Evolutionary conservation across 2,113 vertebrate genomes (phyloP).

Genomic region (Rattus rattus): DNA sequence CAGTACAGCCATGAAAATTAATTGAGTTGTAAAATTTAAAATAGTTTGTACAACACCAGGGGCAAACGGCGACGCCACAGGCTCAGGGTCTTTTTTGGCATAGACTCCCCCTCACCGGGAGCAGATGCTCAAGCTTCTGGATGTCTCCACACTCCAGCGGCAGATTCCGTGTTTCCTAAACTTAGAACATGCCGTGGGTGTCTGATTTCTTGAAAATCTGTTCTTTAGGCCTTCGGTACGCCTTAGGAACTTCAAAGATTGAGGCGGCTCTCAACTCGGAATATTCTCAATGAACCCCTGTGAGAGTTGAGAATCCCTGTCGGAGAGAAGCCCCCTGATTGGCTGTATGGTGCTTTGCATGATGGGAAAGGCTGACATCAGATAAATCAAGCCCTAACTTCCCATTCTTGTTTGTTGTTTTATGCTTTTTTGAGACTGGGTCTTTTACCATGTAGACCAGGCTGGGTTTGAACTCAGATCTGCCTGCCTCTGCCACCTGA

Average conservation of each 20-base stretch:
- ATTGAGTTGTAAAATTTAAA: neutral
- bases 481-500: neutral
- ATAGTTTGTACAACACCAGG: neutral
- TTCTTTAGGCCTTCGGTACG: neutral
- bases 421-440: neutral
- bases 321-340: neutral
- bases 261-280: neutral
- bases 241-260: conserved; percentile 1
- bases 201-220: neutral
- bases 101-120: neutral
- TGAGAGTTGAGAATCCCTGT: neutral
- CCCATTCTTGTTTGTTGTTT: neutral
- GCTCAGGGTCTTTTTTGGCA: neutral
- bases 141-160: neutral
- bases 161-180: neutral
- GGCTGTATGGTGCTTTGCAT: neutral
- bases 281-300: neutral
- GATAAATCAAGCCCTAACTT: neutral
- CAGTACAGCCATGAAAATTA: neutral
- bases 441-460: neutral
- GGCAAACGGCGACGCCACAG: neutral
- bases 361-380: neutral
- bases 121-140: neutral
- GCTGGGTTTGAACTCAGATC: neutral
- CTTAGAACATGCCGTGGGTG: neutral